Conservation (phyloP, 1,140 invertebrate species). For the Drosophila sp. region DNA sequence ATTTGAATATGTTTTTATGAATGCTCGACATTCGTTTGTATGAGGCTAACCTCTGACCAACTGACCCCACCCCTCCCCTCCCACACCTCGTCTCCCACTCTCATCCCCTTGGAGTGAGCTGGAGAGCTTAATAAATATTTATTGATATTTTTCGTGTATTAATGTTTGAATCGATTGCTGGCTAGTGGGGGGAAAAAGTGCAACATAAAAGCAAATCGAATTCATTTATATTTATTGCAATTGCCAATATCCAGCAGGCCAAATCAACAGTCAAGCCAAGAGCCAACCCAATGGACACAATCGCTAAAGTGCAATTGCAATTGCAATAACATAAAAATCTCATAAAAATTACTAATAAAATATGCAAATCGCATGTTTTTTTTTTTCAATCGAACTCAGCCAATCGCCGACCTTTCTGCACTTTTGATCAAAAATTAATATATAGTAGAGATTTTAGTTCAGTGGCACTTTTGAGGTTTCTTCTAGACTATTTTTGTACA, state of each 20-base stretch:
- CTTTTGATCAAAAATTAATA: constrained; percentile 34
- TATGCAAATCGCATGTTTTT: constrained; percentile 26
- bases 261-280: background rate
- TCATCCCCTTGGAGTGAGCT: constrained; percentile 12
- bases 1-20: constrained; percentile 60
- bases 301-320: constrained; percentile 9
- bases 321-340: constrained; percentile 27
- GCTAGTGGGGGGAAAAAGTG: constrained; percentile 32
- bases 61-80: background rate
- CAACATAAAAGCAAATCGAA: constrained; percentile 40
- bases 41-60: constrained; percentile 6
- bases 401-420: background rate
- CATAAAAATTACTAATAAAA: constrained; percentile 55
- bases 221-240: constrained; percentile 59
- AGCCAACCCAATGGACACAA: background rate
- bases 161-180: constrained; percentile 34
- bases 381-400: background rate
- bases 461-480: constrained; percentile 18
- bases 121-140: constrained; percentile 69
- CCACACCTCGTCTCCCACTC: background rate
- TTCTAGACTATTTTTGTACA: background rate
- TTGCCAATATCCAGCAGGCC: constrained; percentile 7
- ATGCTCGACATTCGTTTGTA: constrained; percentile 8
- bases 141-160: constrained; percentile 53
- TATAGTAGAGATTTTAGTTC: constrained; percentile 24